Percentiles rank a stretch among this genome's conserved stretches.
Conservation (phyloP, 2,797 vertebrate species). For the Schizopygopsis pylzovi region DNA sequence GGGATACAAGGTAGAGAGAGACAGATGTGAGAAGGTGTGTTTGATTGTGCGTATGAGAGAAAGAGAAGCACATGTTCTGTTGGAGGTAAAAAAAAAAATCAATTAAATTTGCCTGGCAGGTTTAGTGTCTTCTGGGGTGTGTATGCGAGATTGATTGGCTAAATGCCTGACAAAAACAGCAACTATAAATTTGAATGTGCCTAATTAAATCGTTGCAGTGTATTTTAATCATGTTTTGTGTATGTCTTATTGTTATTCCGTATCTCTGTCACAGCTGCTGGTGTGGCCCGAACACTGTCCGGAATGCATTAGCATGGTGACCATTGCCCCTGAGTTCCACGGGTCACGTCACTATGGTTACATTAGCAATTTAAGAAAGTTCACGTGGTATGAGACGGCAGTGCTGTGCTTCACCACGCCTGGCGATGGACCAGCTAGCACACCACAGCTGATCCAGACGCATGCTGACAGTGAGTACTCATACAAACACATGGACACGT, state of each 20-base stretch:
- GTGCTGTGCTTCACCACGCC: conserved; percentile 95
- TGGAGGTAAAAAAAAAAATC: background rate
- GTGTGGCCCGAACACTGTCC: conserved; percentile 86
- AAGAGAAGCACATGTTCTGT: background rate
- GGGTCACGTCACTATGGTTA: conserved; percentile 86
- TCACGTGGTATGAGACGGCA: conserved; percentile 86
- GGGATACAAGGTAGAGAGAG: conserved; percentile 88
- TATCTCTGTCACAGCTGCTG: conserved; percentile 77
- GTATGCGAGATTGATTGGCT: conserved; percentile 11
- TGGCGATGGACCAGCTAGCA: conserved; percentile 88
- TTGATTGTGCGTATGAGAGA: background rate
- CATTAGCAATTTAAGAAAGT: conserved; percentile 88
- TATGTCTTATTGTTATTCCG: conserved; percentile 13
- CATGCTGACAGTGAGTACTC: conserved; percentile 90
- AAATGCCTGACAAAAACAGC: conserved; percentile 15
- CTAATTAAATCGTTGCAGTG: conserved; percentile 6
- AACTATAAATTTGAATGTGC: background rate
- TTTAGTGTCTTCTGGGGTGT: conserved; percentile 22
- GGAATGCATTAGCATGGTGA: conserved; percentile 78
- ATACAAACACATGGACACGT: background rate
- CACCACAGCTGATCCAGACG: conserved; percentile 83
- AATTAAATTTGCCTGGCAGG: conserved; percentile 13
- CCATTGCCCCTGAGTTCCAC: conserved; percentile 92
- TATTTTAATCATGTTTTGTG: conserved; percentile 6
- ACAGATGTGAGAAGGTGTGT: background rate